phyloP scores from a whole-genome alignment of 2,888 invertebrate genomes.

The Andrena dorsata region DNA sequence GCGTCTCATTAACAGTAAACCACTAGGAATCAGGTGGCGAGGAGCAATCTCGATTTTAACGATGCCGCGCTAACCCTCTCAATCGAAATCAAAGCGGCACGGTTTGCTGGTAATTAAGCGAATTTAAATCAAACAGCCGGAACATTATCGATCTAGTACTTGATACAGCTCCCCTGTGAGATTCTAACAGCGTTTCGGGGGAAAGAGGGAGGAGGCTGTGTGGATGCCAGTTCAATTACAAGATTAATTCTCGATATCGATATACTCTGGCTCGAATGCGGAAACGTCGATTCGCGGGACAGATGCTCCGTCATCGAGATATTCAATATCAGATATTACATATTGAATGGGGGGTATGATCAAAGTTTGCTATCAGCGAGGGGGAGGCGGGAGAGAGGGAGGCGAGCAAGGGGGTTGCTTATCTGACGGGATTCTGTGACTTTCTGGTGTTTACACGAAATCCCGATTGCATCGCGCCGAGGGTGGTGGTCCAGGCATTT shows the following conservation, averaged over 20 bases:
- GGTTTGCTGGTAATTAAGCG: constrained; percentile 9
- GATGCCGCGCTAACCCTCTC: neutral
- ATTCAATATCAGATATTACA: constrained; percentile 23
- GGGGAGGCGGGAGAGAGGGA: neutral
- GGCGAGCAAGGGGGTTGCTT: neutral
- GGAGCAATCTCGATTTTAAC: neutral
- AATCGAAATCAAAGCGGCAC: constrained; percentile 17
- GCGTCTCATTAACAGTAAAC: no score
- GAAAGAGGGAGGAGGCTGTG: neutral
- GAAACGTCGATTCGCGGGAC: neutral
- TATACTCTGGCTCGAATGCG: constrained; percentile 12
- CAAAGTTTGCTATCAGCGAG: neutral
- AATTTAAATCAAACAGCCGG: constrained; percentile 26
- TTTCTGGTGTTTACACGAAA: constrained; percentile 1
- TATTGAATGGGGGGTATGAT: neutral
- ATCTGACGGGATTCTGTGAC: neutral
- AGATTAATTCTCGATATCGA: constrained; percentile 33
- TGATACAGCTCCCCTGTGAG: neutral
- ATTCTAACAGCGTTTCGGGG: constrained; percentile 1
- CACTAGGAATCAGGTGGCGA: no score
- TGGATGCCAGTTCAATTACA: constrained; percentile 15
- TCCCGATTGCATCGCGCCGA: constrained; percentile 7
- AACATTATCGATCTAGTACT: constrained; percentile 19
- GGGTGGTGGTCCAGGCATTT: constrained; percentile 7
- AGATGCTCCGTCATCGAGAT: constrained; percentile 20